Evolutionary conservation across 2,888 invertebrate genomes (phyloP), one percentile per base, ranked within the genome.

Genomic region (Rapana venosa): DNA sequence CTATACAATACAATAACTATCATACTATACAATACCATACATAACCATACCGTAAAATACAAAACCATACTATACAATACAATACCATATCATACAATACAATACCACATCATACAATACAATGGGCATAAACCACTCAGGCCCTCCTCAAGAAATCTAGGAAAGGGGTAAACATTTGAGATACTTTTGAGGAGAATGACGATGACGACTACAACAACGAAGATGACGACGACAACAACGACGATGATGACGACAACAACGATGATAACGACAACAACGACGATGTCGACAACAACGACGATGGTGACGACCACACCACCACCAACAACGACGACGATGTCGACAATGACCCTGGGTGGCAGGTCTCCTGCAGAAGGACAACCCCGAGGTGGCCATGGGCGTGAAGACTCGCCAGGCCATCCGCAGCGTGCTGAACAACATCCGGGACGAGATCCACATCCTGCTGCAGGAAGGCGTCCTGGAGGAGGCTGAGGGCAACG

Each of bases 351-450:
- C 66, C 22, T 77, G 35, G 36, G 22, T 79, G 32, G 0, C 90
- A 95, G 95, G 94, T 26, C 92, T 97, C 32, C 95, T 97, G 0
- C 97, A 97, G 93, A 96, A 97, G 0, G 97, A 97, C 88, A 95
- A 95, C 91, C 96, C 96, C 20, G 95, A 95, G 36, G 97, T 97
- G 0, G 97, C 97, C 0, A 97, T 97, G 87, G 97, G 97, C 0
- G 97, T 97, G 87, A 97, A 97, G 95, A 97, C 97, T 0, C 96
- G 97, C 11, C 97, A 97, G 93, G 97, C 97, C 0, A 97, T 97
- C 84, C 96, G 97, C 0, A 97, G 97, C 26, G 97, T 97, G 0
- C 96, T 97, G 0, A 97, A 97, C 92, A 97, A 97, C 96, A 96
- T 97, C 93, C 92, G 97, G 30, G 97, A 97, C 83, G 96, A 97